These are phyloP conservation scores for Aphrophora alni DNA, from an alignment of 2,888 invertebrate species.

Conservation along the genomic window DNA sequence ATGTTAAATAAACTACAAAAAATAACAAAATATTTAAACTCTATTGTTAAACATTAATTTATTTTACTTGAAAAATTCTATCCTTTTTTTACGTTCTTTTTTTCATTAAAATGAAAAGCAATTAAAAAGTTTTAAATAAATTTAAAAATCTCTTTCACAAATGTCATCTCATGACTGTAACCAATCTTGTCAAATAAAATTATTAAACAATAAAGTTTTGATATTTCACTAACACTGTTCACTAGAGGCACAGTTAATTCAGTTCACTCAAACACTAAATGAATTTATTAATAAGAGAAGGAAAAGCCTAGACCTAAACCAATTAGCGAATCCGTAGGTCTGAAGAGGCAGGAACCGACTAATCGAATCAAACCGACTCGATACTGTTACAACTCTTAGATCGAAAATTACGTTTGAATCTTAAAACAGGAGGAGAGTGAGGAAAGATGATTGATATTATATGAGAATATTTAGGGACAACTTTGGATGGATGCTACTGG, in stretches of 20 bases:
- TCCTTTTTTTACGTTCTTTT: too few relatives aligned
- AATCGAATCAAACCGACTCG: slow-evolving; percentile 1
- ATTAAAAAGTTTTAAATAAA: not conserved
- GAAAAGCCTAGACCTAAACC: not conserved
- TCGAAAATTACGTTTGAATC: slow-evolving; percentile 9
- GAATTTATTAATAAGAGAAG: slow-evolving; percentile 2
- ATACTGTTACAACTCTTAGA: not conserved
- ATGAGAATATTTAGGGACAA: slow-evolving; percentile 53
- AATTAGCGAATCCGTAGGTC: not conserved
- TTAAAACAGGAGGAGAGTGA: slow-evolving; percentile 15
- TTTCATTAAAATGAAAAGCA: not conserved
- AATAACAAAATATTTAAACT: too few relatives aligned
- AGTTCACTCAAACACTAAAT: not conserved
- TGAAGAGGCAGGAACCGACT: not conserved
- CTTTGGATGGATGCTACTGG: slow-evolving; percentile 55
- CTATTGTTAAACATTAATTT: too few relatives aligned
- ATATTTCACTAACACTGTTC: not conserved
- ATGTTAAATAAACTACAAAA: too few relatives aligned
- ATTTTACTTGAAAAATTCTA: too few relatives aligned
- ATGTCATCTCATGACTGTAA: not conserved
- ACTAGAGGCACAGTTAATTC: not conserved
- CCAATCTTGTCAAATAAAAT: too few relatives aligned
- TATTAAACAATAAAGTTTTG: not conserved
- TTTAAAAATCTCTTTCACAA: not conserved
- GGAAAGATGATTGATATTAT: slow-evolving; percentile 42